Evolutionary conservation across 1,140 invertebrate species (phyloP).

Genomic region (Trissolcus basalis): DNA sequence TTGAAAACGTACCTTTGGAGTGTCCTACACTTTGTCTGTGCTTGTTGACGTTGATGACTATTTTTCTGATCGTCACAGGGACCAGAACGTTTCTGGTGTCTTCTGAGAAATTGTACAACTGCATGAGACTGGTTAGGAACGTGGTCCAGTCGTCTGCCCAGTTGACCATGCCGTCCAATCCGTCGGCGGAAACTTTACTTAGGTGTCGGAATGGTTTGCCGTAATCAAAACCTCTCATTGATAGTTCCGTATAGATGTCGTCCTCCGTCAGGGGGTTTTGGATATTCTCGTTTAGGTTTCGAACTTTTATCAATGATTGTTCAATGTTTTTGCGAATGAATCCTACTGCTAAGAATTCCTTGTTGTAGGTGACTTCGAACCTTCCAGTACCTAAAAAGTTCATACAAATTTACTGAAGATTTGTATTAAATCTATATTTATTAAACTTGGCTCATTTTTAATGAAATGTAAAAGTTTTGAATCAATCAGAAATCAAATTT

Average conservation of each 20-base stretch:
- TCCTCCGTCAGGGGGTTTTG: slow-evolving; percentile 75
- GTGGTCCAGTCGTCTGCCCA: slow-evolving; percentile 91
- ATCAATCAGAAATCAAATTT: no score
- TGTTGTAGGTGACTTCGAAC: slow-evolving; percentile 81
- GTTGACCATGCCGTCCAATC: slow-evolving; percentile 70
- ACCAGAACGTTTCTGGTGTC: slow-evolving; percentile 84
- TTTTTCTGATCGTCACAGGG: slow-evolving; percentile 86
- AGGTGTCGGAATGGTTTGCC: slow-evolving; percentile 83
- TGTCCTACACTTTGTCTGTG: background rate
- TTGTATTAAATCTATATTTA: no score
- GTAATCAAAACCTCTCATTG: slow-evolving; percentile 92
- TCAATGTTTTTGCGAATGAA: background rate
- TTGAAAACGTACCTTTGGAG: slow-evolving; percentile 6
- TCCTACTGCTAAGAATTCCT: slow-evolving; percentile 63
- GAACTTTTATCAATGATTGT: slow-evolving; percentile 6
- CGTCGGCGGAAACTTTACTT: slow-evolving; percentile 74
- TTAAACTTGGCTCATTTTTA: no score
- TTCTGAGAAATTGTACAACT: slow-evolving; percentile 85
- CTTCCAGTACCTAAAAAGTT: slow-evolving; percentile 40
- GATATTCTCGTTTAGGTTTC: background rate
- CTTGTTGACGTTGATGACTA: slow-evolving; percentile 83
- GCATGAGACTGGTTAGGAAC: slow-evolving; percentile 92
- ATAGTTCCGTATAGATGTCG: slow-evolving; percentile 93
- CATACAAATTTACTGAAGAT: background rate
- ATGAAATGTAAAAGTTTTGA: no score